Base-by-base conservation (phyloP, 2,113 vertebrate species). In the Mandrillus leucophaeus region DNA sequence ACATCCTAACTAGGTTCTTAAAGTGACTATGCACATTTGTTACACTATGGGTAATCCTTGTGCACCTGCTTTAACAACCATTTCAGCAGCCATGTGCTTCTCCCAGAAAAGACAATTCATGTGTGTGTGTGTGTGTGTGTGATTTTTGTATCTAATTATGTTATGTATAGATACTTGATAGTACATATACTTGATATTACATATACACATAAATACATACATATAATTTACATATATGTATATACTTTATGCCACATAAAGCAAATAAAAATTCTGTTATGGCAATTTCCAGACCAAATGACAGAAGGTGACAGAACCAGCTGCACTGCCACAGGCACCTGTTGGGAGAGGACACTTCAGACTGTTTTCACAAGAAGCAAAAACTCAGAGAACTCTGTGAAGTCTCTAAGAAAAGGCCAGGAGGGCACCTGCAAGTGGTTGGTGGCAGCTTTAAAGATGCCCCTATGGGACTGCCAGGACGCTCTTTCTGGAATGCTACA, bases 271-370 rank as follows among this genome's bases (percentile, higher is more conserved):
- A 12, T 17, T 40, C 16, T 80, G 13, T 70, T n/a, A 8, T 64
- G 78, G 5, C 7, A 75, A 8, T 66, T 81, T 73, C 12, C 40
- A 52, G 52, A n/a, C 22, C 30, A 48, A 13, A 35, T 20, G 66
- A 38, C 20, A 5, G 59, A 75, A 72, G 20, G 35, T 88, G 64
- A 48, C 25, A n/a, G 40, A 43, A 4, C 7, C 17, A 32, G 32
- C 4, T 11, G 2, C 7, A 0, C 17, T 13, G 3, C 7, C 6
- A 4, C 23, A 9, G 7, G 45, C 3, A 6, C 4, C 25, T 8
- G 2, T 17, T 76, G 52, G 43, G 27, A 70, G 2, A 10, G 17
- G 27, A 8, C 0, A 1, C 3, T 17, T 75, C 10, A 66, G 43
- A 13, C 32, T 48, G 12, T 40, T 40, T 50, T 14, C n/a, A 68